Percentiles rank a stretch among this genome's conserved stretches.
Conservation (phyloP, 2,797 vertebrate genomes). For the Paramormyrops hopkinsi region DNA sequence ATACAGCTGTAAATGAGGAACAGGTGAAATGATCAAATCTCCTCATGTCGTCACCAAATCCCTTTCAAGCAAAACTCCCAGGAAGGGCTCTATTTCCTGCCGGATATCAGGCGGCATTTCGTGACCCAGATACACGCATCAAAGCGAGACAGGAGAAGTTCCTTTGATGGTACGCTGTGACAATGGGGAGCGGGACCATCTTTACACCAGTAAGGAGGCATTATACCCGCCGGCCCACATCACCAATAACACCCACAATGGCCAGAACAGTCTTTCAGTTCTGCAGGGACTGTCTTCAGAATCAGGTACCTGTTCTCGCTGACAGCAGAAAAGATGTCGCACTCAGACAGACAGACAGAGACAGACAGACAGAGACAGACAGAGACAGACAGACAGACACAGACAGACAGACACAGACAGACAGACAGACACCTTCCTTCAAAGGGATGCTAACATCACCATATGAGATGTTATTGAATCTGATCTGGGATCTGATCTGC, state of each 20-base stretch:
- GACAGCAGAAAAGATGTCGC: constrained; percentile 1
- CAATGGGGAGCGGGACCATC: neutral
- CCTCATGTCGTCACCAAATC: neutral
- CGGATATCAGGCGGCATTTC: neutral
- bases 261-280: neutral
- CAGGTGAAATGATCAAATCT: neutral
- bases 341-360: neutral
- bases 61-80: neutral
- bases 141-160: neutral
- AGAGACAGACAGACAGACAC: neutral
- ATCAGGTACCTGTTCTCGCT: constrained; percentile 13
- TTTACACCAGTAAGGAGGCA: neutral
- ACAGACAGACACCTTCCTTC: neutral
- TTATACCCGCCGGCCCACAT: neutral
- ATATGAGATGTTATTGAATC: neutral
- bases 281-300: neutral
- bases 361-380: no score
- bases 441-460: neutral
- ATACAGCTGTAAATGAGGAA: neutral
- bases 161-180: neutral
- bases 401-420: neutral
- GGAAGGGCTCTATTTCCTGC: neutral
- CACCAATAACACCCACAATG: neutral
- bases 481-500: neutral
- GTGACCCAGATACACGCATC: neutral